Evolutionary conservation across 2,797 vertebrate species (phyloP).

Genomic region (Fistularia commersonii): DNA sequence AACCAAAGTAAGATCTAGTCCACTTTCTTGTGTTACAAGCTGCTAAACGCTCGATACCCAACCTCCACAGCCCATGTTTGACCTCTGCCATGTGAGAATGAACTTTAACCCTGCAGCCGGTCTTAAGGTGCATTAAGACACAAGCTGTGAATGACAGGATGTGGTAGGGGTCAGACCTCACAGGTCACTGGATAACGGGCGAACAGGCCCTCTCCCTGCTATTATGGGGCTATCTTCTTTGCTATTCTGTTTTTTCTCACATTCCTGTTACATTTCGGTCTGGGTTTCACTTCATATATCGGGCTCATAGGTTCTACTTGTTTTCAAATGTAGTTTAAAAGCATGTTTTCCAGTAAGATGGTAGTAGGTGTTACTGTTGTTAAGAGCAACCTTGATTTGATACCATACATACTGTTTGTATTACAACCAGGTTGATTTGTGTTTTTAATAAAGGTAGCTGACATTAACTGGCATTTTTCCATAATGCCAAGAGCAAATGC

Average conservation of each 20-base stretch:
- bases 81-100: constrained; percentile 34
- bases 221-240: constrained; percentile 13
- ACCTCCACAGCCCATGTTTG: constrained; percentile 18
- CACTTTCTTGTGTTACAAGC: constrained; percentile 1
- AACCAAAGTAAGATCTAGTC: neutral
- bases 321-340: too few species aligned
- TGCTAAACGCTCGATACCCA: constrained; percentile 1
- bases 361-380: too few species aligned
- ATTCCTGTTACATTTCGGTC: neutral
- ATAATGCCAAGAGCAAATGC: neutral
- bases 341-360: too few species aligned
- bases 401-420: neutral
- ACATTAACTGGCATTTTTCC: neutral
- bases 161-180: constrained; percentile 45
- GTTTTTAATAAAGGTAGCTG: neutral
- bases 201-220: constrained; percentile 15
- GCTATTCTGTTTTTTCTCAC: neutral
- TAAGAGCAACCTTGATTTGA: too few species aligned
- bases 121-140: constrained; percentile 40
- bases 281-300: neutral
- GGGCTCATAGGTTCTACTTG: neutral
- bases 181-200: constrained; percentile 40
- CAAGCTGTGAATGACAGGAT: constrained; percentile 46
- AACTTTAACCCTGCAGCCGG: constrained; percentile 44
- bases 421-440: neutral